A percentile compares a stretch with the other conserved stretches of the same genome.
These are phyloP conservation scores for Rhopalosiphum padi DNA, from an alignment of 1,140 invertebrate species.

Conservation along the genomic window DNA sequence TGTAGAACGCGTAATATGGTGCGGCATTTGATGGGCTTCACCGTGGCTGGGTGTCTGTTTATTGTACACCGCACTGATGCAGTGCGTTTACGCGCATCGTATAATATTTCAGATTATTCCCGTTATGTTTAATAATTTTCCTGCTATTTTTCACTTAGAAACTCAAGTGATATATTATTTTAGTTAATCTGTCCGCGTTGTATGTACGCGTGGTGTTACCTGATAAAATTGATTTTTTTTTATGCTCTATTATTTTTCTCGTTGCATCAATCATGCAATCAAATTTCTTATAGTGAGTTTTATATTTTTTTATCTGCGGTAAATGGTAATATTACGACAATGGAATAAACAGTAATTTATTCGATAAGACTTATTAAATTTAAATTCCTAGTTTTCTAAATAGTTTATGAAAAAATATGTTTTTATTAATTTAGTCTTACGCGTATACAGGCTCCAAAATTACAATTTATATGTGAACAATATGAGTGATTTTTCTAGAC, in stretches of 20 bases:
- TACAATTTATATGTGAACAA: not conserved
- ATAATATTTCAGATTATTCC: conserved; percentile 6
- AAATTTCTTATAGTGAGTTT: not conserved
- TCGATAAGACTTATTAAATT: too few relatives aligned
- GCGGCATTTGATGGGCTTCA: not conserved
- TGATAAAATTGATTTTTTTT: not conserved
- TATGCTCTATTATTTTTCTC: not conserved
- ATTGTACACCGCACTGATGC: not conserved
- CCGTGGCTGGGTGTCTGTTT: not conserved
- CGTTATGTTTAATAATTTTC: not conserved
- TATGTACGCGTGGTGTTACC: too few relatives aligned
- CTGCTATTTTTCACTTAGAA: not conserved
- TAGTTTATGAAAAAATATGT: too few relatives aligned
- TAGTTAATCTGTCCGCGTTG: not conserved
- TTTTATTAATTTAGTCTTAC: too few relatives aligned
- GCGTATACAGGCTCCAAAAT: not conserved
- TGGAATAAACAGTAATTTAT: not conserved
- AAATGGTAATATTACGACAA: not conserved
- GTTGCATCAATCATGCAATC: not conserved
- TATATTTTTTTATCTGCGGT: not conserved
- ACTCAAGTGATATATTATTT: not conserved
- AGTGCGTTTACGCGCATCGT: not conserved
- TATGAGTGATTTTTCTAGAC: not conserved
- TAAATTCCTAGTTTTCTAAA: not conserved
- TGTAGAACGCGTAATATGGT: not conserved